Base-by-base conservation (phyloP, 2,113 vertebrate species). In the Seriola quinqueradiata region DNA sequence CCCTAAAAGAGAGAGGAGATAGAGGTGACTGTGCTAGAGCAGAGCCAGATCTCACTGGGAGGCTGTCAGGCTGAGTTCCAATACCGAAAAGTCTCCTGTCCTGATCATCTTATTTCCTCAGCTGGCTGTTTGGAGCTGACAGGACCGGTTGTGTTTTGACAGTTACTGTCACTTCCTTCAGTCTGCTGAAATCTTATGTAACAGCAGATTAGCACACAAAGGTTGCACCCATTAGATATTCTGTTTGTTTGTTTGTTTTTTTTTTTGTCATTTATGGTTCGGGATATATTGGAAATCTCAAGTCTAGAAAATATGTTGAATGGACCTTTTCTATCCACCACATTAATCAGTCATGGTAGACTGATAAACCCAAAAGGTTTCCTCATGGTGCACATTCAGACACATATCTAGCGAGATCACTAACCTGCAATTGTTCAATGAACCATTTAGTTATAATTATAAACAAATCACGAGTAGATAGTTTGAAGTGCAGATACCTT, bases 1-100 rank as follows among this genome's bases (percentile, higher is more conserved):
- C 87, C 71, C 44, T 66, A 70, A 82, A 87, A 63, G 71, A 91
- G 79, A 85, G 81, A 79, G 73, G 70, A 89, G 89, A 91, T 84
- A 79, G 89, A 92, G 92, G 93, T 91, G 93, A 92, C 90, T 90
- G 82, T 68, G 87, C 66, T 76, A 64, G 65, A 80, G 77, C 42
- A 5, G 59, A 89, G 90, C 87, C 87, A 88, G 86, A 81, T 87
- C 89, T 90, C 81, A 54, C 84, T 57, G 81, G 77, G 89, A 85
- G 83, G 81, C 81, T 92, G 86, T 86, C 88, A 71, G 82, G 57
- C 64, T 81, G 61, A 81, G 48, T 81, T 89, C 78, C 83, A 84
- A 57, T 50, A 78, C 38, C 21, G 38, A 78, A 82, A 79, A 67
- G 60, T 83, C 70, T 81, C 75, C 74, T 55, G 38, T 84, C 87